phyloP scores from a whole-genome alignment of 2,888 invertebrate genomes.

The Sympetrum striolatum region DNA sequence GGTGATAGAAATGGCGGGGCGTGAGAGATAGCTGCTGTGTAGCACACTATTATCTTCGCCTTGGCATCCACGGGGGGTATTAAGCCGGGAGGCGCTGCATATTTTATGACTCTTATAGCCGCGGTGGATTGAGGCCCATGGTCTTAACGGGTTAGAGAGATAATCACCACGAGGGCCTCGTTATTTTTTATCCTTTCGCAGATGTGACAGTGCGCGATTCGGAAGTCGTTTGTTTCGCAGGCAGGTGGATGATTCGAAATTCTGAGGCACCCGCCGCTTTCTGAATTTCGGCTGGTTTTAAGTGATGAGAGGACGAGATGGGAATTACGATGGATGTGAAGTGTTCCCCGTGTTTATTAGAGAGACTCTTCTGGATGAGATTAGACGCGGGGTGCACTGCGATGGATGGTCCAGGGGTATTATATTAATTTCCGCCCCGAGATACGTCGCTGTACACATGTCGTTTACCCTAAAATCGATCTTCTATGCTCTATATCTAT shows the following conservation, averaged over 20 bases:
- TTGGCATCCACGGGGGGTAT: slow-evolving; percentile 8
- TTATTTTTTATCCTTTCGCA: slow-evolving; percentile 2
- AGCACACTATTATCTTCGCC: slow-evolving; percentile 32
- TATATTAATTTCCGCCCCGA: too few relatives aligned
- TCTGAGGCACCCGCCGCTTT: not conserved
- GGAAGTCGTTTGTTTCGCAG: slow-evolving; percentile 11
- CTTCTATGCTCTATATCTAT: too few relatives aligned
- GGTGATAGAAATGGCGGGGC: not conserved
- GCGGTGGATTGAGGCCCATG: slow-evolving; percentile 11
- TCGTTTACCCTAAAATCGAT: too few relatives aligned
- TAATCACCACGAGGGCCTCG: not conserved
- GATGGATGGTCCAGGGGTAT: too few relatives aligned
- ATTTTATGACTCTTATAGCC: slow-evolving; percentile 33
- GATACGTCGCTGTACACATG: too few relatives aligned
- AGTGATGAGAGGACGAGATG: not conserved
- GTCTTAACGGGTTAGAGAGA: slow-evolving; percentile 34
- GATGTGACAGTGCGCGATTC: slow-evolving; percentile 4
- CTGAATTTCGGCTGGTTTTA: not conserved
- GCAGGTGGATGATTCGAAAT: slow-evolving; percentile 28
- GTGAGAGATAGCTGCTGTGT: not conserved
- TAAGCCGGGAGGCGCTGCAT: slow-evolving; percentile 5
- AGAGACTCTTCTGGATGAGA: too few relatives aligned
- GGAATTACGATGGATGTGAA: not conserved
- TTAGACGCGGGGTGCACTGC: too few relatives aligned
- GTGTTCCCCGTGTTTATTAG: too few relatives aligned